phyloP scores from a whole-genome alignment of 2,888 invertebrate genomes.

The Candidula unifasciata region DNA sequence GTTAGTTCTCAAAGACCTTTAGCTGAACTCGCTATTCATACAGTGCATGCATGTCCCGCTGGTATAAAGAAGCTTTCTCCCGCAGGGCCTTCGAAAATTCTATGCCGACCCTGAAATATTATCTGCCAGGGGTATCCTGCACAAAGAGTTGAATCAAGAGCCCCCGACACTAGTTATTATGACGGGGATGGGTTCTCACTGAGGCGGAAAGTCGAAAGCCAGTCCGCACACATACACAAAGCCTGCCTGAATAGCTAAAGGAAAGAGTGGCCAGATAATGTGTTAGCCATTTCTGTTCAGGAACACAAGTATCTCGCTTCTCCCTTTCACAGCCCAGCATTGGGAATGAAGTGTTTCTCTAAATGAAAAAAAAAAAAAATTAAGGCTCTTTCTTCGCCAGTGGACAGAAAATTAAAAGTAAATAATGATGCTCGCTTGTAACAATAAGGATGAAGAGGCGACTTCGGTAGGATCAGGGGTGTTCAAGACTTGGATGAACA shows the following conservation, averaged over 20 bases:
- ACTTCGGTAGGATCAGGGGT: too few species aligned
- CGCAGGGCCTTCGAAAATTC: slow-evolving; percentile 39
- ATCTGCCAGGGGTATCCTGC: slow-evolving; percentile 42
- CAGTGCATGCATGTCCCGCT: slow-evolving; percentile 44
- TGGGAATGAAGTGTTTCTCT: slow-evolving; percentile 7
- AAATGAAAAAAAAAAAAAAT: slow-evolving; percentile 4
- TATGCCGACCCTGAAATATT: slow-evolving; percentile 51
- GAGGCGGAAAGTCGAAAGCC: slow-evolving; percentile 43
- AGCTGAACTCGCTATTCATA: slow-evolving; percentile 47
- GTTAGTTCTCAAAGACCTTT: slow-evolving; percentile 52
- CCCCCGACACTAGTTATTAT: slow-evolving; percentile 49
- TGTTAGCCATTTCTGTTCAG: slow-evolving; percentile 11
- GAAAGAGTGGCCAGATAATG: slow-evolving; percentile 16
- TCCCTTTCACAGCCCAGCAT: background rate
- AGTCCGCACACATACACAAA: slow-evolving; percentile 27
- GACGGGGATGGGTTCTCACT: slow-evolving; percentile 46
- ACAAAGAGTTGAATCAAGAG: slow-evolving; percentile 43
- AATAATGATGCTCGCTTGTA: slow-evolving; percentile 9
- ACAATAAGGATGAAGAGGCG: too few species aligned
- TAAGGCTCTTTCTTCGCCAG: background rate
- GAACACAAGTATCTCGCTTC: background rate
- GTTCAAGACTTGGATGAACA: too few species aligned
- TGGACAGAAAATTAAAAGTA: slow-evolving; percentile 25
- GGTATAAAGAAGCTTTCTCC: slow-evolving; percentile 47
- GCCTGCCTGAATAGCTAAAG: background rate